Conservation (phyloP, 2,797 vertebrate genomes). For the Chaenodraco wilsoni region DNA sequence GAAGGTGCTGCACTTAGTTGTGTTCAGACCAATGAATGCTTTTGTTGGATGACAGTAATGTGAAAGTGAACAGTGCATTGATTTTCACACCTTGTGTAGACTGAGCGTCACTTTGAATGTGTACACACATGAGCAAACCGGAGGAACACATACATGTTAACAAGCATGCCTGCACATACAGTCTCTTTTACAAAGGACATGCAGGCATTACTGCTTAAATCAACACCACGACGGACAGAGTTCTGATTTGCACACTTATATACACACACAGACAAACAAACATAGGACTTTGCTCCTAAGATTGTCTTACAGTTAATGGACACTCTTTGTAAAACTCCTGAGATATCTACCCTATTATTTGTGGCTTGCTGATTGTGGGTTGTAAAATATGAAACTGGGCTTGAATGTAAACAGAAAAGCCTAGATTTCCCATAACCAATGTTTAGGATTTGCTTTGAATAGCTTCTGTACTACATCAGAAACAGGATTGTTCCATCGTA, state of each 20-base stretch:
- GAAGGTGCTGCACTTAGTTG: constrained; percentile 38
- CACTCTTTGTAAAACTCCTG: constrained; percentile 76
- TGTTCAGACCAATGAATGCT: constrained; percentile 15
- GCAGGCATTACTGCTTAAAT: constrained; percentile 46
- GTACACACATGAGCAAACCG: constrained; percentile 50
- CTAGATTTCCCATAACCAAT: constrained; percentile 28
- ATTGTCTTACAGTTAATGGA: constrained; percentile 69
- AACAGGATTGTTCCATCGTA: constrained; percentile 15
- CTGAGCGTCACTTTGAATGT: constrained; percentile 42
- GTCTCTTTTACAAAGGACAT: constrained; percentile 15
- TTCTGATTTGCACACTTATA: background rate
- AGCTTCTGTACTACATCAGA: constrained; percentile 21
- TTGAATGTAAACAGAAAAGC: constrained; percentile 67
- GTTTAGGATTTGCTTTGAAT: constrained; percentile 31
- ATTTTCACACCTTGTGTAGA: constrained; percentile 67
- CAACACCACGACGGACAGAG: constrained; percentile 23
- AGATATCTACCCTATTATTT: constrained; percentile 75
- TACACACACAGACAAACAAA: constrained; percentile 31
- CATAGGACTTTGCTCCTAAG: constrained; percentile 47
- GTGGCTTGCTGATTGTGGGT: constrained; percentile 74
- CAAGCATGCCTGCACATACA: constrained; percentile 13
- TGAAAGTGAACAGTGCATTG: constrained; percentile 44
- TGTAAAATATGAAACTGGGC: constrained; percentile 68
- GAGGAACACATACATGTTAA: constrained; percentile 29
- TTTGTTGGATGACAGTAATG: constrained; percentile 45